Conservation (phyloP, 30 jellyfish, hydroid and myxozoan genomes). For the Pseudorhiza aurosa region DNA sequence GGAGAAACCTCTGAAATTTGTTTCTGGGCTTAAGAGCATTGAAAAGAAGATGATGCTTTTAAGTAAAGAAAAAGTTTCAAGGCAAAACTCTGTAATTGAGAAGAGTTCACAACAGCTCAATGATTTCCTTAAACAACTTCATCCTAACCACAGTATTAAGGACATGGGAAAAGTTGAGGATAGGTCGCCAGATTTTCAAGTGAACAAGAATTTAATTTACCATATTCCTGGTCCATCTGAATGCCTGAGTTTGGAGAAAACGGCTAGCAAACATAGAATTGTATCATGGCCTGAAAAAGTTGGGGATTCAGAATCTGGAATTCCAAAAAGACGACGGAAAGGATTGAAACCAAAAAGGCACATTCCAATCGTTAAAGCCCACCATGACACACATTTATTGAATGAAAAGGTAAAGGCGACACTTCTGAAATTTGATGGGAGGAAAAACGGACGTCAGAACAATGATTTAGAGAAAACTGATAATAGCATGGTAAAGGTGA, state of each 20-base stretch:
- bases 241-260: too few relatives aligned
- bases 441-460: not conserved
- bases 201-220: too few relatives aligned
- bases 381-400: not conserved
- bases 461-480: not conserved
- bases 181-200: too few relatives aligned
- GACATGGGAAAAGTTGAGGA: too few relatives aligned
- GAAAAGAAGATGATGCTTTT: not conserved
- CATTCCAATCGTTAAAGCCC: not conserved
- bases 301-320: not conserved
- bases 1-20: not conserved
- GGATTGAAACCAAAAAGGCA: not conserved
- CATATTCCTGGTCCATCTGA: too few relatives aligned
- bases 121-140: not conserved
- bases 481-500: not conserved
- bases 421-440: slow-evolving; percentile 25
- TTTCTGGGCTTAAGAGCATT: not conserved
- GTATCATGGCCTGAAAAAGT: not conserved
- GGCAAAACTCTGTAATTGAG: not conserved
- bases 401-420: slow-evolving; percentile 2
- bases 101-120: not conserved
- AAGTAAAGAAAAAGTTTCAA: not conserved
- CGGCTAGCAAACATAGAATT: too few relatives aligned
- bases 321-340: slow-evolving; percentile 4
- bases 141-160: too few relatives aligned